Conservation (phyloP, 2,888 invertebrate species). For the Chrysotoxum bicinctum region DNA sequence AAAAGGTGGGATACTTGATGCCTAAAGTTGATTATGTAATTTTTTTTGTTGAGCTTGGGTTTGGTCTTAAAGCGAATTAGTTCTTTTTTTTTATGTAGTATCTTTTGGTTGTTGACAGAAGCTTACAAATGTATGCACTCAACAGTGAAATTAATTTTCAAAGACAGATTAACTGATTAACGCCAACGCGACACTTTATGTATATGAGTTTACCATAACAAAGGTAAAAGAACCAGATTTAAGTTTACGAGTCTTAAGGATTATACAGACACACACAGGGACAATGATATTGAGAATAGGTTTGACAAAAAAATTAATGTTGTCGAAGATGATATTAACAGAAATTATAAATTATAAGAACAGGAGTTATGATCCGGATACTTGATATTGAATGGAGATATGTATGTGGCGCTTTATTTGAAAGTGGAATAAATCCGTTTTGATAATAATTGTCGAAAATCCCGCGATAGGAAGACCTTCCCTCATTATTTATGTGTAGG, state of each 20-base stretch:
- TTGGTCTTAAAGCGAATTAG: background rate
- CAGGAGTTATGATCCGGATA: no score
- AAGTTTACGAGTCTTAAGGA: background rate
- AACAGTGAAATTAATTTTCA: constrained; percentile 54
- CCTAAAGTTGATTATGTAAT: constrained; percentile 46
- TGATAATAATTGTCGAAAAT: no score
- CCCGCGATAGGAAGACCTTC: no score
- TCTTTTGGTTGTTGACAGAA: background rate
- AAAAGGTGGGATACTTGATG: constrained; percentile 54
- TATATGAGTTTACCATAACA: background rate
- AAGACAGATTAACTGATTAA: constrained; percentile 53
- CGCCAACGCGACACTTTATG: constrained; percentile 23
- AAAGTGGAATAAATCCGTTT: no score
- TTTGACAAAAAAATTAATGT: background rate
- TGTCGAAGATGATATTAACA: background rate
- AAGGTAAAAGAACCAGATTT: background rate
- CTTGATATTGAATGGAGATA: no score
- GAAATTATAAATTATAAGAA: no score
- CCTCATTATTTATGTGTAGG: no score
- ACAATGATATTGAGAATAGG: background rate
- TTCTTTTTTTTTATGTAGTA: background rate
- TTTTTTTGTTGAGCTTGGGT: constrained; percentile 1
- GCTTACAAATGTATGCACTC: constrained; percentile 46
- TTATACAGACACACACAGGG: background rate
- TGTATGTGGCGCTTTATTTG: no score